A percentile compares a stretch with the other conserved stretches of the same genome.
Conservation (phyloP, 2,797 vertebrate genomes). For the Dicrostonyx torquatus region DNA sequence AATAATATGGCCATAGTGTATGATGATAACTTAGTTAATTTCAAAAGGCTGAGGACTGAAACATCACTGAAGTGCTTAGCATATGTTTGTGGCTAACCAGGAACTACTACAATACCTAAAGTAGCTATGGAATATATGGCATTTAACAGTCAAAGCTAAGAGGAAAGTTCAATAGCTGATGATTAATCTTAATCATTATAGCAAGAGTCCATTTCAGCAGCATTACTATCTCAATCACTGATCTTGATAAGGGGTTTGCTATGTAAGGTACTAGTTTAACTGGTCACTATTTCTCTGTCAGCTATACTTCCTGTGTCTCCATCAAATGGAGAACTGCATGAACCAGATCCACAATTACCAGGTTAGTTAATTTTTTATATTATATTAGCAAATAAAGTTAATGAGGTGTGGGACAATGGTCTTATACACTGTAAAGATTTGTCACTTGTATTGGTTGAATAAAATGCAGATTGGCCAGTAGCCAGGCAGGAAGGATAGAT, state of each 20-base stretch:
- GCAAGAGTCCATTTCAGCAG: not conserved
- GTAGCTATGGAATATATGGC: not conserved
- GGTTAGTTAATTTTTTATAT: not conserved
- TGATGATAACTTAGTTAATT: not conserved
- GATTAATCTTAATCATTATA: slow-evolving; percentile 28
- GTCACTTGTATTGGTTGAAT: too few species aligned
- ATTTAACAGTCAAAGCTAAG: slow-evolving; percentile 15
- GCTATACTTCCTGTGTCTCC: not conserved
- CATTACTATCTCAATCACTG: not conserved
- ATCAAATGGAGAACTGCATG: not conserved
- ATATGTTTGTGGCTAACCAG: not conserved
- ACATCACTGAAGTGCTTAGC: not conserved
- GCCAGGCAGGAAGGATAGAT: too few species aligned
- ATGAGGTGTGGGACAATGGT: not conserved
- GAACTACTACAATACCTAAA: not conserved
- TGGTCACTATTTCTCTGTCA: not conserved
- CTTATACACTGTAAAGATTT: too few species aligned
- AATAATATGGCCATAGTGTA: not conserved
- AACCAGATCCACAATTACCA: not conserved
- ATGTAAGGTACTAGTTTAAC: not conserved
- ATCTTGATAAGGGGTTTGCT: not conserved
- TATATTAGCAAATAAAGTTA: slow-evolving; percentile 46
- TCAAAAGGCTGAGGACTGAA: not conserved
- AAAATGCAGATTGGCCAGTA: too few species aligned
- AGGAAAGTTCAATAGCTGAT: not conserved